Percentiles rank a stretch among this genome's conserved stretches.
Conservation (phyloP, 2,888 invertebrate genomes). For the Drosophila macrospina region DNA sequence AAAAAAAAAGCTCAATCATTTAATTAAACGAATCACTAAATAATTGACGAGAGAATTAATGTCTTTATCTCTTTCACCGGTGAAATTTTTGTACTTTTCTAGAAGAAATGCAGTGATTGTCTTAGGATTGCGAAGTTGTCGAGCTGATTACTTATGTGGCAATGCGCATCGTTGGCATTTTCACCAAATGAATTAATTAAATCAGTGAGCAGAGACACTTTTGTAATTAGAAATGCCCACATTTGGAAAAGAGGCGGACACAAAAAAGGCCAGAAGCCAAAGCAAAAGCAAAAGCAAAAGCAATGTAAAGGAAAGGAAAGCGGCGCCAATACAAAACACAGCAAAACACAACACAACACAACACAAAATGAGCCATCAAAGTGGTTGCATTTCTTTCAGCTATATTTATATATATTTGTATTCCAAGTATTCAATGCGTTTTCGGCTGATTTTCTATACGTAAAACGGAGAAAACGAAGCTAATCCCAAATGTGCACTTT, state of each 20-base stretch:
- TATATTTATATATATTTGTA: conserved; percentile 6
- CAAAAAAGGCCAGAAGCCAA: conserved; percentile 30
- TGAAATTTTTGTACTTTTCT: conserved; percentile 44
- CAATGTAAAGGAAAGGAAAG: conserved; percentile 28
- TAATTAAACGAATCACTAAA: conserved; percentile 39
- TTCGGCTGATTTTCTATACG: conserved; percentile 14
- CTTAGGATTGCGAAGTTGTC: conserved; percentile 15
- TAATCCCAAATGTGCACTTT: not conserved
- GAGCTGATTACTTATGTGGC: conserved; percentile 43
- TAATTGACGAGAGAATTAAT: conserved; percentile 18
- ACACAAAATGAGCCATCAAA: conserved; percentile 45
- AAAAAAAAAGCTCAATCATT: conserved; percentile 25
- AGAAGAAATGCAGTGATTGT: conserved; percentile 34
- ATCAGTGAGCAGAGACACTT: conserved; percentile 66
- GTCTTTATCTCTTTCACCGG: conserved; percentile 3
- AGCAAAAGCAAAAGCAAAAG: no score
- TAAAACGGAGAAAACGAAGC: conserved; percentile 50
- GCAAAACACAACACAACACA: no score
- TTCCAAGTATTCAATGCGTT: conserved; percentile 69
- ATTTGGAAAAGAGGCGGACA: conserved; percentile 67
- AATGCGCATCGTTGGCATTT: conserved; percentile 60
- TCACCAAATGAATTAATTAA: conserved; percentile 81
- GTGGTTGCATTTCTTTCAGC: conserved; percentile 42
- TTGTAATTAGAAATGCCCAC: conserved; percentile 77
- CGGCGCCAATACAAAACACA: conserved; percentile 40